Evolutionary conservation across 1,140 invertebrate genomes (phyloP).

Genomic region (Zaprionus taronus): DNA sequence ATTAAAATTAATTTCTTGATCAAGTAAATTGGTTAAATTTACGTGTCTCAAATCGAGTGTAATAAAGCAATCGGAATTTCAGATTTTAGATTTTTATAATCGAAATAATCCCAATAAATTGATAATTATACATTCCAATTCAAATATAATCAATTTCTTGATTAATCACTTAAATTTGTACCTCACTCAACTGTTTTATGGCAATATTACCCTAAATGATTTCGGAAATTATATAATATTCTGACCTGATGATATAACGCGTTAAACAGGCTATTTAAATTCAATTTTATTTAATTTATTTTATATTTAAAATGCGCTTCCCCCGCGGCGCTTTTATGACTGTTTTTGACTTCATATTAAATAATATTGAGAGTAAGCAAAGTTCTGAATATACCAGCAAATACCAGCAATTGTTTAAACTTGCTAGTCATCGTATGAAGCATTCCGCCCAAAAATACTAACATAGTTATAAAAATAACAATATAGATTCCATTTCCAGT

Average conservation of each 20-base stretch:
- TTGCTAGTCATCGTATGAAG: neutral
- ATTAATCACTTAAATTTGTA: neutral
- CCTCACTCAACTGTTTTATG: neutral
- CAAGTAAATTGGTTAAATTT: neutral
- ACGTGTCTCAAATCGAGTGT: neutral
- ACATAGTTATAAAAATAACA: slow-evolving; percentile 17
- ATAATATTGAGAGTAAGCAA: neutral
- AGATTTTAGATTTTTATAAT: no score
- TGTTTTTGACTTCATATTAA: neutral
- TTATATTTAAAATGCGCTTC: neutral
- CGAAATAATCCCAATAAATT: no score
- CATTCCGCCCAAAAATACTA: slow-evolving; percentile 1
- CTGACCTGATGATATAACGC: neutral
- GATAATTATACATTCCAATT: no score
- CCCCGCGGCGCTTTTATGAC: neutral
- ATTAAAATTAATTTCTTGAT: no score
- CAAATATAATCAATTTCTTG: neutral
- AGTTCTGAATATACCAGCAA: neutral
- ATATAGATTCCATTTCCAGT: slow-evolving; percentile 9
- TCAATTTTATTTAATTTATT: neutral
- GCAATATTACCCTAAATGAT: neutral
- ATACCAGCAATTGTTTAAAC: neutral
- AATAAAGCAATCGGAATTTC: neutral
- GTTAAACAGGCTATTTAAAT: slow-evolving; percentile 2
- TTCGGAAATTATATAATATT: neutral